Evolutionary conservation across 1,140 invertebrate genomes (phyloP).

Genomic region (Sinella curviseta): DNA sequence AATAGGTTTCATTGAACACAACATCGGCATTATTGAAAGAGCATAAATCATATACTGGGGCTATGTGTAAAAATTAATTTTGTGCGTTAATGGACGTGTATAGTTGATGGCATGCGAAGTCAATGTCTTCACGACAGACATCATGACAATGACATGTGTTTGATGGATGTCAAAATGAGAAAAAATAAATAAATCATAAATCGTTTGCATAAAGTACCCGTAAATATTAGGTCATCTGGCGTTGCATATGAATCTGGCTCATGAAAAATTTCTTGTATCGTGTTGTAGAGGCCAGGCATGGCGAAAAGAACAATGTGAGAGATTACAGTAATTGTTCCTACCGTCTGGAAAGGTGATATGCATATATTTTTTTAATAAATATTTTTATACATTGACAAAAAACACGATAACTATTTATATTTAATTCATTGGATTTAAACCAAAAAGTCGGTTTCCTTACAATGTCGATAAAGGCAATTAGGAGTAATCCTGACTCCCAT

Average conservation of each 20-base stretch:
- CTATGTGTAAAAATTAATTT: no score
- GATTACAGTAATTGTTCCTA: conserved; percentile 29
- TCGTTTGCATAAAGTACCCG: neutral
- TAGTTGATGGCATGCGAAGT: no score
- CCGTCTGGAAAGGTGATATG: conserved; percentile 19
- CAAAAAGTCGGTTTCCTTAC: conserved; percentile 38
- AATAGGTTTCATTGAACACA: neutral
- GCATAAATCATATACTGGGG: no score
- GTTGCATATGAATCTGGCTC: conserved; percentile 3
- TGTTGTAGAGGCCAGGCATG: conserved; percentile 35
- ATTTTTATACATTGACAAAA: neutral
- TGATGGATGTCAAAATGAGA: no score
- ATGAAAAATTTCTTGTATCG: conserved; percentile 36
- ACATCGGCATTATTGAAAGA: no score
- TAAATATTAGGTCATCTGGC: conserved; percentile 17
- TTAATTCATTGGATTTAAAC: no score
- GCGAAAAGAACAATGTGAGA: conserved; percentile 24
- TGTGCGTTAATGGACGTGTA: no score
- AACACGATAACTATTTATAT: no score
- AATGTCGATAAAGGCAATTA: conserved; percentile 41
- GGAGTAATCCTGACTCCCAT: conserved; percentile 31
- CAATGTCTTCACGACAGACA: no score
- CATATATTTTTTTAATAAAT: neutral
- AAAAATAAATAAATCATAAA: no score
- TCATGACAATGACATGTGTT: no score